Conservation (phyloP, 1,140 invertebrate species). For the Telenomus remus region DNA sequence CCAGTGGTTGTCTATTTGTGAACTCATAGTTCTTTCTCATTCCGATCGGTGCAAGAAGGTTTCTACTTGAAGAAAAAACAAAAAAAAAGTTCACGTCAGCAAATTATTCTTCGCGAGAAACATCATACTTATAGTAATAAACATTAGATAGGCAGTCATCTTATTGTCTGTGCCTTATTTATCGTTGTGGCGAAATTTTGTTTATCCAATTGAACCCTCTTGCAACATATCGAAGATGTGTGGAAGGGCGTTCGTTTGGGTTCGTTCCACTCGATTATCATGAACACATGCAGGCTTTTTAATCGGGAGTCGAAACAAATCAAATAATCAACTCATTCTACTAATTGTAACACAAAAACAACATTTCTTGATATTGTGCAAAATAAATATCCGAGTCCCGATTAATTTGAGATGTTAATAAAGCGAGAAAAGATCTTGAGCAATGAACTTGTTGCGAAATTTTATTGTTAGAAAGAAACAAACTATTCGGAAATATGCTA, state of each 20-base stretch:
- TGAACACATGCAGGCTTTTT: constrained; percentile 13
- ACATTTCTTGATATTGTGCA: too few relatives aligned
- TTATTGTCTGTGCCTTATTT: constrained; percentile 16
- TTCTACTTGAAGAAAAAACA: constrained; percentile 27
- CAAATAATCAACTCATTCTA: background rate
- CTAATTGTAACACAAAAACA: constrained; percentile 3
- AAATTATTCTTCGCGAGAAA: too few relatives aligned
- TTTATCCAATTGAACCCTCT: constrained; percentile 47
- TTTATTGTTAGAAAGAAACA: too few relatives aligned
- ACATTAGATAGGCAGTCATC: background rate
- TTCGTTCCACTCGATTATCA: constrained; percentile 9
- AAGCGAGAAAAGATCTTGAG: too few relatives aligned
- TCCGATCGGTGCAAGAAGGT: constrained; percentile 54
- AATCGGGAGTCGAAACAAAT: constrained; percentile 12
- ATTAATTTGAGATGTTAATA: too few relatives aligned
- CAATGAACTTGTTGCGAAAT: too few relatives aligned
- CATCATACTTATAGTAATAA: too few relatives aligned
- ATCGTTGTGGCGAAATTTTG: constrained; percentile 3
- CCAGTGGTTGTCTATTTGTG: constrained; percentile 40
- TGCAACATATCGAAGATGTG: constrained; percentile 50
- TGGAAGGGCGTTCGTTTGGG: constrained; percentile 31
- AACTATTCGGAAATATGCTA: too few relatives aligned
- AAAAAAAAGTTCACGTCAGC: constrained; percentile 13
- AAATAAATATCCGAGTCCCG: background rate
- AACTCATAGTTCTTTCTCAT: constrained; percentile 22